Conservation (phyloP, 2,797 vertebrate genomes). For the Sebastes wilsoni region DNA sequence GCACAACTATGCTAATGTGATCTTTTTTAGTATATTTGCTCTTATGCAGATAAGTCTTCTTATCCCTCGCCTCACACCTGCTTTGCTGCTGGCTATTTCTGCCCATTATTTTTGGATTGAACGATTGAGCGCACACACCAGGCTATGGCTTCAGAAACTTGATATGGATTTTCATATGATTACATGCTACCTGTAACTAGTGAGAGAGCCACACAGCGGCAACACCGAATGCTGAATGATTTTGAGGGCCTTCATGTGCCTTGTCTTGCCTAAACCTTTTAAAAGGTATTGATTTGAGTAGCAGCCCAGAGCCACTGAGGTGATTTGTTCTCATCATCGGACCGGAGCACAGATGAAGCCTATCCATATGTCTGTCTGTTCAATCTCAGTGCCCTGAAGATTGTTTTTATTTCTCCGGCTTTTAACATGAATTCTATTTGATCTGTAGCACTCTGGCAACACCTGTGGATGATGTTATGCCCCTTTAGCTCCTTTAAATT, state of each 20-base stretch:
- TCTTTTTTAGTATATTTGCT: constrained; percentile 48
- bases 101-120: constrained; percentile 44
- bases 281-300: constrained; percentile 56
- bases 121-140: background rate
- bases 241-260: constrained; percentile 17
- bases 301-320: constrained; percentile 36
- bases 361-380: constrained; percentile 34
- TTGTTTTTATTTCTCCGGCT: constrained; percentile 25
- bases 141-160: background rate
- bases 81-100: constrained; percentile 31
- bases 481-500: constrained; percentile 24
- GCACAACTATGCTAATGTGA: constrained; percentile 49
- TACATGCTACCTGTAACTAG: background rate
- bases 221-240: constrained; percentile 25
- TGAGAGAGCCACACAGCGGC: constrained; percentile 10
- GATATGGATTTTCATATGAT: constrained; percentile 10
- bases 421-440: constrained; percentile 37
- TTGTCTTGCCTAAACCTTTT: constrained; percentile 51
- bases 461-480: constrained; percentile 26
- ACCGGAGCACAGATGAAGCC: constrained; percentile 28
- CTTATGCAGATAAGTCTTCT: constrained; percentile 41
- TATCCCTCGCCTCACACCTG: constrained; percentile 48
- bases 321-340: constrained; percentile 46
- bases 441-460: constrained; percentile 28
- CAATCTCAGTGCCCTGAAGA: constrained; percentile 27